Evolutionary conservation across 2,888 invertebrate species (phyloP).

Genomic region (Heteromyza rotundicornis): DNA sequence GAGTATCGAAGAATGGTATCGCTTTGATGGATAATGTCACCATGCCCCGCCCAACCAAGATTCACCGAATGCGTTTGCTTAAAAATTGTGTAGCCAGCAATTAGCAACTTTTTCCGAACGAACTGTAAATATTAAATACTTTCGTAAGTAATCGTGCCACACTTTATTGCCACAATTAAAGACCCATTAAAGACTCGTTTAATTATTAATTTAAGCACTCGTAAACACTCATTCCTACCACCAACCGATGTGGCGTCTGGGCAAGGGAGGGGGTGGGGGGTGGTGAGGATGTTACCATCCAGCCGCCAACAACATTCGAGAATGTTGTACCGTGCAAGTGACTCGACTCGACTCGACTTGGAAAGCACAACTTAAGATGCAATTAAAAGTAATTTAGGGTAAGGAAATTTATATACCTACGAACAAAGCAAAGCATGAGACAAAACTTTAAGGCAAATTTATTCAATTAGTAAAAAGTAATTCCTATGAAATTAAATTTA

Average conservation of each 20-base stretch:
- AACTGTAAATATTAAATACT: conserved; percentile 5
- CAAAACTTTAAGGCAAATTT: conserved; percentile 14
- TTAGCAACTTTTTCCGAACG: neutral
- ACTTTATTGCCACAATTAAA: conserved; percentile 8
- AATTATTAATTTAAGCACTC: conserved; percentile 12
- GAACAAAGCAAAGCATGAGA: conserved; percentile 9
- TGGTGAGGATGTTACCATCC: neutral
- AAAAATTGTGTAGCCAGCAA: neutral
- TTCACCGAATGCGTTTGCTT: neutral
- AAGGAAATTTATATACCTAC: conserved; percentile 17
- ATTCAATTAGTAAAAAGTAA: conserved; percentile 34
- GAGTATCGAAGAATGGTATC: too few relatives aligned
- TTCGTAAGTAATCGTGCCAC: neutral
- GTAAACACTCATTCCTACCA: neutral
- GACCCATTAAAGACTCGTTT: conserved; percentile 15
- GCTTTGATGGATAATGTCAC: too few relatives aligned
- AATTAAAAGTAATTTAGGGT: conserved; percentile 28
- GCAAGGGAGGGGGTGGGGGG: neutral
- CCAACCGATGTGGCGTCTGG: neutral
- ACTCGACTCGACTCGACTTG: conserved; percentile 4
- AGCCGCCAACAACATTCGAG: neutral
- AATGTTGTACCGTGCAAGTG: conserved; percentile 2
- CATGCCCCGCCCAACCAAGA: too few relatives aligned
- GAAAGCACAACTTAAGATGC: conserved; percentile 16
- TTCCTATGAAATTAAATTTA: conserved; percentile 37